These are phyloP conservation scores for Leptocoma aspasia DNA, from an alignment of 2,113 vertebrate species.

Conservation along the genomic window DNA sequence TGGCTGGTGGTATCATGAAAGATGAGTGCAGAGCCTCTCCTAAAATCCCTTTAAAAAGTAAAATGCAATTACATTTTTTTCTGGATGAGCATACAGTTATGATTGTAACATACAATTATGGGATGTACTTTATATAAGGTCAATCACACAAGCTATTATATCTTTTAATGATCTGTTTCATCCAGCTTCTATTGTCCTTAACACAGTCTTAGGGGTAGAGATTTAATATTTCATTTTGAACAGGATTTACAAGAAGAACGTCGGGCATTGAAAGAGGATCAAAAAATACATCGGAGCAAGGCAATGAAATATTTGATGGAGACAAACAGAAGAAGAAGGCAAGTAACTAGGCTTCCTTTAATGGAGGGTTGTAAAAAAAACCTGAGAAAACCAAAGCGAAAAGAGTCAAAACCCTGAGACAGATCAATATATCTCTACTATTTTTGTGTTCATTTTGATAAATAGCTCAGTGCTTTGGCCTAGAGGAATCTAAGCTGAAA, in stretches of 20 bases:
- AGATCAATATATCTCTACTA: background rate
- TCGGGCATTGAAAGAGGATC: conserved; percentile 77
- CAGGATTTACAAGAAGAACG: conserved; percentile 77
- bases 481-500: background rate
- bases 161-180: background rate
- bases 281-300: conserved; percentile 76
- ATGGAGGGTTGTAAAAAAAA: background rate
- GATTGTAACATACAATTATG: background rate
- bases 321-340: conserved; percentile 88
- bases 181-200: conserved; percentile 68
- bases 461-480: background rate
- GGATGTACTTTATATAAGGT: background rate
- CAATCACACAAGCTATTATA: background rate
- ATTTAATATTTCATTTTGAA: conserved; percentile 60
- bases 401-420: background rate
- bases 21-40: background rate
- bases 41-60: background rate
- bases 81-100: background rate
- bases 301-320: conserved; percentile 80
- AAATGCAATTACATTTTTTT: background rate
- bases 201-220: conserved; percentile 58
- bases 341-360: conserved; percentile 33
- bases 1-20: background rate
- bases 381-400: background rate
- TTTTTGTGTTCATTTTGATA: background rate